phyloP scores from a whole-genome alignment of 2,888 invertebrate genomes.

The Pyrrhia umbra region DNA sequence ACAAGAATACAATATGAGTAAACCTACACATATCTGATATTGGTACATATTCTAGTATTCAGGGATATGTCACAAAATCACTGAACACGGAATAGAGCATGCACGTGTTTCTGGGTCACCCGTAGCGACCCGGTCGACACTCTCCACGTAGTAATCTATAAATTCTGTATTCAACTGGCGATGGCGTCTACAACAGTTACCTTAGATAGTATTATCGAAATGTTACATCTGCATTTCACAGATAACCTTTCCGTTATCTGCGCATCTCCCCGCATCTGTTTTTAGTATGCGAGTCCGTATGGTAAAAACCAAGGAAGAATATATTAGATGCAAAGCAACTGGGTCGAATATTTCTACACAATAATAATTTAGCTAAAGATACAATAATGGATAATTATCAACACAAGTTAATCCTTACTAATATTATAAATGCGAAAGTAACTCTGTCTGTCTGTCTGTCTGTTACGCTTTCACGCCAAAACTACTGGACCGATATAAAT shows the following conservation, averaged over 20 bases:
- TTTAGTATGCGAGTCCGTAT: background rate
- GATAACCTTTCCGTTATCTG: background rate
- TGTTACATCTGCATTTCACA: slow-evolving; percentile 23
- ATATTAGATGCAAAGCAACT: background rate
- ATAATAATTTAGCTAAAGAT: background rate
- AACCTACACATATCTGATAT: too few species aligned
- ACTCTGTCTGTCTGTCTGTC: too few species aligned
- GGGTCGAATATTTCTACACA: background rate
- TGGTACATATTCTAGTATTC: too few species aligned
- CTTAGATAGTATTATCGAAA: slow-evolving; percentile 33
- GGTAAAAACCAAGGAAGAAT: background rate
- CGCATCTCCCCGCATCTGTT: background rate
- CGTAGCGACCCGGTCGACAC: slow-evolving; percentile 59
- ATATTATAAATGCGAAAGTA: too few species aligned
- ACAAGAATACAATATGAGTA: too few species aligned
- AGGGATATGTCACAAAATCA: slow-evolving; percentile 14
- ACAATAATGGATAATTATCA: too few species aligned
- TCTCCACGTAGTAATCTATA: slow-evolving; percentile 63
- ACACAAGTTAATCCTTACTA: too few species aligned
- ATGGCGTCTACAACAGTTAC: slow-evolving; percentile 28
- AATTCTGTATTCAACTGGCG: slow-evolving; percentile 56
- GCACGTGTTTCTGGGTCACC: slow-evolving; percentile 75
- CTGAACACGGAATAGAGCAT: slow-evolving; percentile 45
- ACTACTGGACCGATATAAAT: too few species aligned
- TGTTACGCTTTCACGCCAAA: too few species aligned